These are phyloP conservation scores for Cyclopterus lumpus DNA, from an alignment of 2,797 vertebrate genomes.

Conservation along the genomic window DNA sequence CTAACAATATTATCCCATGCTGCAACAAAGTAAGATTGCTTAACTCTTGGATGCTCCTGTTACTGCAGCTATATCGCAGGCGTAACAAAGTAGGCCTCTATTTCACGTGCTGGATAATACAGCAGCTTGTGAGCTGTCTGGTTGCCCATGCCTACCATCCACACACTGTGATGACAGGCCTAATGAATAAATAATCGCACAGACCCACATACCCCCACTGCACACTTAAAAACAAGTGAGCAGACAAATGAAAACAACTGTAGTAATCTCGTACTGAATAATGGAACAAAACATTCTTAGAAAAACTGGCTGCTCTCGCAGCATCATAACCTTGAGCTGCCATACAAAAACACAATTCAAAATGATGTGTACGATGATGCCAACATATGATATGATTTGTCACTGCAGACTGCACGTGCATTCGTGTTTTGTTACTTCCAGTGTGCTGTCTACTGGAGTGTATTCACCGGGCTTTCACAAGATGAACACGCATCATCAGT, in stretches of 20 bases:
- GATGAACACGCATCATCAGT: slow-evolving; percentile 10
- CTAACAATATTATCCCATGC: slow-evolving; percentile 19
- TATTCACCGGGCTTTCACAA: background rate
- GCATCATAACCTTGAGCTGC: background rate
- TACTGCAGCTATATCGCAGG: slow-evolving; percentile 28
- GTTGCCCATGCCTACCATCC: slow-evolving; percentile 39
- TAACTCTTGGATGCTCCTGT: slow-evolving; percentile 33
- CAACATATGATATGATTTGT: background rate
- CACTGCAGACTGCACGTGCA: background rate
- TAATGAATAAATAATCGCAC: slow-evolving; percentile 69
- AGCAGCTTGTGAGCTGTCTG: slow-evolving; percentile 31
- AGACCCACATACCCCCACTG: slow-evolving; percentile 49
- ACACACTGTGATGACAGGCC: slow-evolving; percentile 56
- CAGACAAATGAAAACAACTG: slow-evolving; percentile 22
- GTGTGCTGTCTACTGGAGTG: background rate
- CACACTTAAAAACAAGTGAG: slow-evolving; percentile 49
- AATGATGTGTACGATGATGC: background rate
- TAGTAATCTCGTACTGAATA: slow-evolving; percentile 28
- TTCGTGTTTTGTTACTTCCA: background rate
- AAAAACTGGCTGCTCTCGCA: background rate
- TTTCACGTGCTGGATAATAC: slow-evolving; percentile 18
- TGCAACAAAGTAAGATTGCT: slow-evolving; percentile 26
- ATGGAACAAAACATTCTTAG: background rate
- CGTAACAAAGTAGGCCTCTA: slow-evolving; percentile 14
- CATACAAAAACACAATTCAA: background rate